Evolutionary conservation across 2,113 vertebrate species (phyloP), one percentile per base, ranked within the genome.

Genomic region (Scartelaos histophorus): DNA sequence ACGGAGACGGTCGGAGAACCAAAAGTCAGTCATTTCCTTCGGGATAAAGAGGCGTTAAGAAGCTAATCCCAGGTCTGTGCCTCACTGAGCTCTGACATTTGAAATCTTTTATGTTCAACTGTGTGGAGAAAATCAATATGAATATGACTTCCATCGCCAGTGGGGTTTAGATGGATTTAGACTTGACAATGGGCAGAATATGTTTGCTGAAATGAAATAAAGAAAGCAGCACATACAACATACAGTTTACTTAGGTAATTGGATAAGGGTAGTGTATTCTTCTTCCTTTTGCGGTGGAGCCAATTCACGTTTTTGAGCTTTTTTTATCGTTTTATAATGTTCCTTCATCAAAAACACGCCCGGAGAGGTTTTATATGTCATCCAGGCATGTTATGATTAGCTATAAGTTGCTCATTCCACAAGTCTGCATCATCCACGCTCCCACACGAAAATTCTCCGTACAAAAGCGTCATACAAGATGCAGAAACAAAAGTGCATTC

Each of bases 31-130:
- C 80, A 57, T 80, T 78, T 90, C 81, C 84, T 80, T 58, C 64
- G 83, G 82, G 80, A 84, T 85, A 51, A 85, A 74, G 72, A 79
- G 21, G 69, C 73, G 83, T 79, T 69, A 84, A 83, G 76, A 78
- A 77, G 68, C 73, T 87, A 86, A 83, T 88, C 83, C 73, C 45
- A 67, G 34, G 58, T 78, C 69, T 79, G 68, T 34, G 24, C 67
- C 79, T 81, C 85, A 82, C 71, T 79, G 84, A 87, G 82, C 81
- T 83, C 71, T 89, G 84, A 87, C 82, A 87, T 89, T 83, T 88
- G 57, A 87, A 71, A 62, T 49, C 57, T 80, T 82, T 84, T 75
- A 82, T 74, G 62, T 84, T 58, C 38, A 78, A 76, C 71, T 84
- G 75, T 78, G 43, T 43, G n/a, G 66, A 66, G 78, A 56, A 60